These are phyloP conservation scores for Periparus ater DNA, from an alignment of 2,797 vertebrate species.

Conservation along the genomic window DNA sequence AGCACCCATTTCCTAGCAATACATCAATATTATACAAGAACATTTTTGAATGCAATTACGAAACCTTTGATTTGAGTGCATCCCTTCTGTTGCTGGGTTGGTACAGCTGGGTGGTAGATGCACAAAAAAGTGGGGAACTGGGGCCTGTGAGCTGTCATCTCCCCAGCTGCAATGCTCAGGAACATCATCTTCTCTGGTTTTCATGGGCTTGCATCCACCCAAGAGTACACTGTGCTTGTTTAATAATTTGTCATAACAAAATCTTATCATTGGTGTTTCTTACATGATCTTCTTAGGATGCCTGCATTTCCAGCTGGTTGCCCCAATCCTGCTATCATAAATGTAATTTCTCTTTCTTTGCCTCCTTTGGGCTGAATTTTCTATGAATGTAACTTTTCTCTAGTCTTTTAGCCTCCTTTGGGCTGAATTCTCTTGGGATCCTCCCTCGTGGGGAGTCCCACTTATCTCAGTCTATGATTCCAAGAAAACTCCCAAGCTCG, in stretches of 20 bases:
- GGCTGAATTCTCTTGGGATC: too few relatives aligned
- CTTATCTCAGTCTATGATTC: too few relatives aligned
- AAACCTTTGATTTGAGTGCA: not conserved
- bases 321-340: not conserved
- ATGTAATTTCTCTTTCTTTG: too few relatives aligned
- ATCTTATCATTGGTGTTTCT: not conserved
- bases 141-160: fast-evolving
- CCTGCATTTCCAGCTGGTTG: not conserved
- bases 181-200: not conserved
- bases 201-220: not conserved
- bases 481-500: too few relatives aligned
- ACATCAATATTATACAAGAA: not conserved
- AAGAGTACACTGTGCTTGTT: not conserved
- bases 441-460: too few relatives aligned
- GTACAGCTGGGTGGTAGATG: not conserved
- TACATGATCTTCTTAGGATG: not conserved
- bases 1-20: not conserved
- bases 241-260: not conserved
- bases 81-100: not conserved
- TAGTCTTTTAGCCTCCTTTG: too few relatives aligned
- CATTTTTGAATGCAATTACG: not conserved
- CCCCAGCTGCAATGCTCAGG: fast-evolving
- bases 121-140: not conserved
- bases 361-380: too few relatives aligned
- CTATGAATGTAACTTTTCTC: too few relatives aligned